Evolutionary conservation across 1,140 invertebrate species (phyloP).

Genomic region (Bombus affinis): DNA sequence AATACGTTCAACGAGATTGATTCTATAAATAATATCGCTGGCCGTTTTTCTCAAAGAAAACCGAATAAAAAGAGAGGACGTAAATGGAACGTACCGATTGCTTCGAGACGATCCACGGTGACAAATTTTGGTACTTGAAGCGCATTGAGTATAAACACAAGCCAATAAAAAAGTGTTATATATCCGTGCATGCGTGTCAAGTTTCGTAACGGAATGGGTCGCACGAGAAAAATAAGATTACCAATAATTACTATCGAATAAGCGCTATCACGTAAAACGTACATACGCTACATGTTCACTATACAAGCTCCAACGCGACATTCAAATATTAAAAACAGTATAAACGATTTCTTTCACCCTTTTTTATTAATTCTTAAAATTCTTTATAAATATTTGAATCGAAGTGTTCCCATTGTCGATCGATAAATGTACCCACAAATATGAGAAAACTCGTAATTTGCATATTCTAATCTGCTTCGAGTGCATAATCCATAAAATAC

Average conservation of each 20-base stretch:
- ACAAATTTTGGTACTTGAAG: conserved; percentile 49
- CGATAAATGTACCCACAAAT: neutral
- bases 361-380: neutral
- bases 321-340: neutral
- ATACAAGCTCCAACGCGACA: no score
- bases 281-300: no score
- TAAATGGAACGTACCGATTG: conserved; percentile 32
- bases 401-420: neutral
- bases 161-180: conserved; percentile 49
- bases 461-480: conserved; percentile 2
- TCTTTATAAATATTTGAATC: neutral
- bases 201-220: conserved; percentile 55
- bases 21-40: neutral
- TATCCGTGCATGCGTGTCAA: conserved; percentile 54
- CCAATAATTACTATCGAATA: neutral
- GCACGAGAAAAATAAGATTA: no score
- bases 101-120: conserved; percentile 58
- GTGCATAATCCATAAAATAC: no score
- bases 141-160: conserved; percentile 68
- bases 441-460: neutral
- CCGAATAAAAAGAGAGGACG: neutral
- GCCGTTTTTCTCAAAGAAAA: neutral
- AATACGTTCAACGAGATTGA: neutral
- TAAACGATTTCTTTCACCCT: neutral
- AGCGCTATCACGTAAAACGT: neutral